Evolutionary conservation across 2,113 vertebrate species (phyloP).

Genomic region (Nettapus auritus): DNA sequence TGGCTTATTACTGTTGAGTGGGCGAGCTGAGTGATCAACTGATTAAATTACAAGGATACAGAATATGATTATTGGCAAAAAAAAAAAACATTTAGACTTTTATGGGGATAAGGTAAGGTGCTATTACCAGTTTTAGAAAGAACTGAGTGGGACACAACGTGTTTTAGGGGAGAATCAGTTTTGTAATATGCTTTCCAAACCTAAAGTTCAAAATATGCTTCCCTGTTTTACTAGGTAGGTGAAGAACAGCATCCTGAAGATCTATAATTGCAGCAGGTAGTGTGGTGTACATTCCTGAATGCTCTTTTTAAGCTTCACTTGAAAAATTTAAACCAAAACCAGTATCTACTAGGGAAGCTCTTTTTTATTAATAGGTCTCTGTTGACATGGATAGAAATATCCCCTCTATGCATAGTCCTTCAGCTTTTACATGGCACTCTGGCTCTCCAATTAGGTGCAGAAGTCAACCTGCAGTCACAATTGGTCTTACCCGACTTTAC

Average conservation of each 20-base stretch:
- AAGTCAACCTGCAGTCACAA: neutral
- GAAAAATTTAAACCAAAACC: neutral
- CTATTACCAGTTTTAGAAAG: neutral
- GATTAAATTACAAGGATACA: conserved; percentile 63
- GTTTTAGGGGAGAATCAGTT: neutral
- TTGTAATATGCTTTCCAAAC: neutral
- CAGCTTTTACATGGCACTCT: neutral
- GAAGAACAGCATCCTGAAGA: neutral
- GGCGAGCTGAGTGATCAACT: neutral
- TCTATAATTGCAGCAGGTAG: neutral
- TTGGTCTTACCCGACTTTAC: neutral
- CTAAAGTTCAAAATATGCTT: neutral
- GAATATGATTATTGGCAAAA: conserved; percentile 25
- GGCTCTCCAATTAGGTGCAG: neutral
- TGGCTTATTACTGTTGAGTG: conserved; percentile 62
- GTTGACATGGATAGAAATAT: neutral
- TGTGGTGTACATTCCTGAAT: neutral
- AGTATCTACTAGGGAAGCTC: neutral
- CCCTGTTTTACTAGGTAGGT: neutral
- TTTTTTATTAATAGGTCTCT: neutral
- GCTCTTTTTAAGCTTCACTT: neutral
- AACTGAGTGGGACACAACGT: neutral
- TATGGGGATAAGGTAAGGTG: neutral
- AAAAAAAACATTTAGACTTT: neutral
- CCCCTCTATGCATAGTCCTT: neutral